These are phyloP conservation scores for Glaucomys volans DNA, from an alignment of 2,113 vertebrate species.

Conservation along the genomic window DNA sequence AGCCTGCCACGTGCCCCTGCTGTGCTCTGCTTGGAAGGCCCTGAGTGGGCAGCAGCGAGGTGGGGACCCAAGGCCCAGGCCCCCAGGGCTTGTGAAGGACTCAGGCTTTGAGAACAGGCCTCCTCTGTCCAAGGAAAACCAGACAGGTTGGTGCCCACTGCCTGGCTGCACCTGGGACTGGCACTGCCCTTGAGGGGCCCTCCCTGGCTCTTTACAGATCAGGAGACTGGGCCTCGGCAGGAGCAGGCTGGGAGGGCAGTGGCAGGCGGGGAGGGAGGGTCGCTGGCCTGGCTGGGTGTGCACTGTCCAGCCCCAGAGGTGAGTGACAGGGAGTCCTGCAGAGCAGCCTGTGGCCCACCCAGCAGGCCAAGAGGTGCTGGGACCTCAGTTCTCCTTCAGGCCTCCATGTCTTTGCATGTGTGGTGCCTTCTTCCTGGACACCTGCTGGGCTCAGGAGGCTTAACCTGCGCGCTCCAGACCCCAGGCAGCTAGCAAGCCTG, in stretches of 20 bases:
- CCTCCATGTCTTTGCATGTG: background rate
- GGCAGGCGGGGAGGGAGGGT: background rate
- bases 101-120: background rate
- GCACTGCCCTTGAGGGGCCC: background rate
- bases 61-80: background rate
- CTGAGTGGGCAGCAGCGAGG: background rate
- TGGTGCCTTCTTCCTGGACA: background rate
- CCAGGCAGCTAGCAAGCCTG: background rate
- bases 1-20: no score
- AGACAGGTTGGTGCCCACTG: background rate
- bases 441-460: background rate
- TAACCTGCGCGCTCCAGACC: background rate
- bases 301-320: background rate
- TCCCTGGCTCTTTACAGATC: background rate
- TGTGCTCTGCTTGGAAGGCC: background rate
- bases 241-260: no score
- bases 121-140: background rate
- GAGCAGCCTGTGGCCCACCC: background rate
- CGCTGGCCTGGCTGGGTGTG: background rate
- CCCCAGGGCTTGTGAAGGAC: background rate
- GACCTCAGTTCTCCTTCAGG: background rate
- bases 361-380: rapidly evolving
- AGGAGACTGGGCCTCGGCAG: background rate
- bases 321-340: background rate
- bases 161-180: no score